Conservation (phyloP, 2,888 invertebrate genomes). For the Pammene aurita region DNA sequence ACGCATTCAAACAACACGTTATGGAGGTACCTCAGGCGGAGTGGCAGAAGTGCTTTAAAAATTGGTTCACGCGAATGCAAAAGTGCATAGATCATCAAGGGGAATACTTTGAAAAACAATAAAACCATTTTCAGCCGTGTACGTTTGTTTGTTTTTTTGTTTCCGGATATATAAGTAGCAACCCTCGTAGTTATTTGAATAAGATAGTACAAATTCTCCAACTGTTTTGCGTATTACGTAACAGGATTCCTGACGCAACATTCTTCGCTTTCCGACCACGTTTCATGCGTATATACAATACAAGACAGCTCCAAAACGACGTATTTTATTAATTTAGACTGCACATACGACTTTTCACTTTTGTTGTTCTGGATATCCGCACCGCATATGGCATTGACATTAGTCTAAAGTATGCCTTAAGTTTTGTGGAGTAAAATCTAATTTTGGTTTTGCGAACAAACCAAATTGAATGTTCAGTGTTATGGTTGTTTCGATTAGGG, state of each 20-base stretch:
- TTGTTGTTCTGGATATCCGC: slow-evolving; percentile 4
- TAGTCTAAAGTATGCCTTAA: slow-evolving; percentile 14
- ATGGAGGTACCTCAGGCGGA: too few relatives aligned
- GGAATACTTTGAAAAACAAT: too few relatives aligned
- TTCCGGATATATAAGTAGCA: too few relatives aligned
- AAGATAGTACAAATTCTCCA: too few relatives aligned
- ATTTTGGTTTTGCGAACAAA: slow-evolving; percentile 1
- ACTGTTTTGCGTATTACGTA: slow-evolving; percentile 4
- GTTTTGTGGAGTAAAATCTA: background rate
- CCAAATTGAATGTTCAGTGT: slow-evolving; percentile 12
- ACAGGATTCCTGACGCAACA: slow-evolving; percentile 14
- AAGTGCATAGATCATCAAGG: too few relatives aligned
- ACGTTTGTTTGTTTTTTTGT: too few relatives aligned
- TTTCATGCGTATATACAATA: background rate
- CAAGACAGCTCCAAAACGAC: background rate
- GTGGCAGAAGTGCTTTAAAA: too few relatives aligned
- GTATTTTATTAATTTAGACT: background rate
- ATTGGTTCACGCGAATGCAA: too few relatives aligned
- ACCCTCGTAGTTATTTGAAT: too few relatives aligned
- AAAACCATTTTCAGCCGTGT: too few relatives aligned
- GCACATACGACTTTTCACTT: background rate
- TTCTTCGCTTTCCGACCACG: slow-evolving; percentile 29
- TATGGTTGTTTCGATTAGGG: slow-evolving; percentile 5
- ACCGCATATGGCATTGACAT: slow-evolving; percentile 17
- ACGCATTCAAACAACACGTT: too few relatives aligned